Evolutionary conservation across 1,140 invertebrate species (phyloP), one percentile per base, ranked within the genome.

Genomic region (Trialeurodes vaporariorum): DNA sequence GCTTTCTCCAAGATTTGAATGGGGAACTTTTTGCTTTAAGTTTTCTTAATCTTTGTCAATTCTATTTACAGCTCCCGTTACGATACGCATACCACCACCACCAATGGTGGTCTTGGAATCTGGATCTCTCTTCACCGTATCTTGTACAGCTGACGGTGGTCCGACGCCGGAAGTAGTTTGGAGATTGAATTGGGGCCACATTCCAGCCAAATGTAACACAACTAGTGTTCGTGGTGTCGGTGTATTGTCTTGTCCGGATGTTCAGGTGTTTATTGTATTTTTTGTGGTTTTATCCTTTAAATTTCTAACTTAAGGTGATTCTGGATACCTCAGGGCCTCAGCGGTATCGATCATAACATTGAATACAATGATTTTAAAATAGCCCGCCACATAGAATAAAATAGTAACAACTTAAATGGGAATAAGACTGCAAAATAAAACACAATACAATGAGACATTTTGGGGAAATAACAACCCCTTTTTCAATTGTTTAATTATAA

Each of bases 151-250:
- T 0, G 84, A 91, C 1, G 97, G 95, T 61, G 85, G 92, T 0
- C 97, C 97, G 0, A 86, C 83, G 0, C 96, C 97, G 0, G 84
- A 93, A 62, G 92, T 99, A 68, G 88, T 91, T 24, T 99, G 96
- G 96, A 85, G 96, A 65, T 82, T 94, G 1, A 98, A 99, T 80
- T 98, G 96, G 96, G 93, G 94, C 2, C 92, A 98, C 74, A 87
- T 98, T 25, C 94, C 95, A 0, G 79, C 85, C 1, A 92, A 96
- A 75, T 95, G 95, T 76, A 80, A 74, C 0, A 86, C 85, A 1
- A 86, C 83, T 0, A 94, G 88, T 72, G 79, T 81, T 1, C 84
- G 89, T 70, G 96, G 95, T 13, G 82, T 87, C 1, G 96, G 96
- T 22, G 86, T 82, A 0, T 79, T 98, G 0, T 88, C 84, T 0